Evolutionary conservation across 1,140 invertebrate genomes (phyloP), one percentile per base, ranked within the genome.

Genomic region (Ips nitidus): DNA sequence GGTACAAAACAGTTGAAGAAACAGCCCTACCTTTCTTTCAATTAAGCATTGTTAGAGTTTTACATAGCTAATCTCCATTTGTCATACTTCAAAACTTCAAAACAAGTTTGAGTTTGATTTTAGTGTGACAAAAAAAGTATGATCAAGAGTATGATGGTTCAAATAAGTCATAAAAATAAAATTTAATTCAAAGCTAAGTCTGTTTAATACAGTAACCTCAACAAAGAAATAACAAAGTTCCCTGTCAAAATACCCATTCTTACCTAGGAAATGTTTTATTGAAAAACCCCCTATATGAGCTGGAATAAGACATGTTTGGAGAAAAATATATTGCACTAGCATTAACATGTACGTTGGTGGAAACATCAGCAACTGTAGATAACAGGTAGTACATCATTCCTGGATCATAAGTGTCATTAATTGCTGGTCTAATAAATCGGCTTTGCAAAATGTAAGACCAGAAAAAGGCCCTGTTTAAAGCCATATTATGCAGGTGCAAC

Each of bases 361-460:
- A 93, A 1, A 99, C 94, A 82, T 98, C 97, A 1, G 97, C 95
- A 0, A 97, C 92, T 0, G 94, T 91, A 1, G 95, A 97, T 36
- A 98, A 83, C 77, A 98, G 97, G 77, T 98, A 97, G 79, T 99
- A 99, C 94, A 98, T 96, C 89, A 99, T 94, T 63, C 97, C 96
- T 1, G 97, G 96, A 83, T 98, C 95, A 71, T 95, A 94, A 0
- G 93, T 93, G 76, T 95, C 93, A 79, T 94, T 94, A 36, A 93
- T 94, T 8, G 92, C 92, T 1, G 93, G 93, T 52, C 93, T 82
- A 71, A 95, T 95, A 73, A 94, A 95, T 71, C 92, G 83, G 1
- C 93, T 92, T 80, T 98, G 96, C 0, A 98, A 85, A 53, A 98
- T 95, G 74, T 97, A 97, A 80, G 94, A 96, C 90, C 93, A 98